Evolutionary conservation across 1,140 invertebrate species (phyloP).

Genomic region (Drosophila bifasciata): DNA sequence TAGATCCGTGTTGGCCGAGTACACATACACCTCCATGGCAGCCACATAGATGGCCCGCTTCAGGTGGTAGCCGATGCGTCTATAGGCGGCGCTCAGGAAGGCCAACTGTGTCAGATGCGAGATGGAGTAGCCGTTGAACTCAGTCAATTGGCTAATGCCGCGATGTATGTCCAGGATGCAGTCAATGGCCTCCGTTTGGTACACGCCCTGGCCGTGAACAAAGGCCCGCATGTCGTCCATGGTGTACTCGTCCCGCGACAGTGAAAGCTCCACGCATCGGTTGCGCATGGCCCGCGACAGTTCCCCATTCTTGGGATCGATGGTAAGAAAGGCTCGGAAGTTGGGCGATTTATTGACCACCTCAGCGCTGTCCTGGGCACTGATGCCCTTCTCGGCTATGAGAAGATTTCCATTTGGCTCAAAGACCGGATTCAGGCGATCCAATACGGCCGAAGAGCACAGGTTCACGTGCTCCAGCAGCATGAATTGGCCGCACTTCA

Average conservation of each 20-base stretch:
- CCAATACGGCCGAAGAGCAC: constrained; percentile 97
- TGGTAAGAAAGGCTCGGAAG: constrained; percentile 97
- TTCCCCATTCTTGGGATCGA: constrained; percentile 97
- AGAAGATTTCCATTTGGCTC: constrained; percentile 96
- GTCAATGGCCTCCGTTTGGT: constrained; percentile 79
- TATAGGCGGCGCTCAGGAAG: constrained; percentile 70
- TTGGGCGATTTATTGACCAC: constrained; percentile 93
- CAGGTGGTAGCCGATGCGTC: constrained; percentile 69
- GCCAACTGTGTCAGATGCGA: constrained; percentile 78
- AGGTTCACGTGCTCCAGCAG: constrained; percentile 97
- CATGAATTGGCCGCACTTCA: constrained; percentile 79
- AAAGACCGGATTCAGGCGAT: constrained; percentile 96
- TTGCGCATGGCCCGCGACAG: constrained; percentile 99
- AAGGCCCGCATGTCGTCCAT: constrained; percentile 86
- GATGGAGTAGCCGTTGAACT: constrained; percentile 76
- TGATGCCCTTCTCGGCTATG: constrained; percentile 95
- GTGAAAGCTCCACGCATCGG: constrained; percentile 96
- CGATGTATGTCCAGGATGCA: constrained; percentile 86
- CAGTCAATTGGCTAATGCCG: constrained; percentile 71
- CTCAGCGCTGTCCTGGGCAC: constrained; percentile 88
- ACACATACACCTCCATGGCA: constrained; percentile 83
- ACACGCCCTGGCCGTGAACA: constrained; percentile 85
- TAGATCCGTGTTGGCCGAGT: constrained; percentile 74
- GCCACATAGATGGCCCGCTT: constrained; percentile 74
- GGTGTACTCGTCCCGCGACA: constrained; percentile 85